A percentile compares a stretch with the other conserved stretches of the same genome.
Conservation (phyloP, 2,113 vertebrate genomes). For the Trematocara stigmaticum region DNA sequence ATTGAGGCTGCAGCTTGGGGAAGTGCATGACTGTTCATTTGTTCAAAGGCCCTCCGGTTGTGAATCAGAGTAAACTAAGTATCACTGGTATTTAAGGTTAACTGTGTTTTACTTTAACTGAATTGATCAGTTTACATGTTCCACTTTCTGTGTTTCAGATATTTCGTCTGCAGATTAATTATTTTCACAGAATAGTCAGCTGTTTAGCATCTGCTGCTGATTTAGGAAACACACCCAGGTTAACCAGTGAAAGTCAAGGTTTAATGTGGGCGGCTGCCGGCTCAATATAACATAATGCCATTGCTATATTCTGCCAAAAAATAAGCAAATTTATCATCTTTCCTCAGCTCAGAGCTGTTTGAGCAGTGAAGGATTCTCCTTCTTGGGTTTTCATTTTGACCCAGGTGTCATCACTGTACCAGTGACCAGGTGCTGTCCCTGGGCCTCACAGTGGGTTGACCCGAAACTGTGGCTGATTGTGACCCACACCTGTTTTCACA, state of each 20-base stretch:
- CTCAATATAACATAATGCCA: not conserved
- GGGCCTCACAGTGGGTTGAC: not conserved
- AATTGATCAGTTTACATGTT: not conserved
- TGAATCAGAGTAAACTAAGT: not conserved
- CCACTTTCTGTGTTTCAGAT: fast-evolving
- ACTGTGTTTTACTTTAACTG: not conserved
- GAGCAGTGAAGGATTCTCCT: not conserved
- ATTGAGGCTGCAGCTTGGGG: not conserved
- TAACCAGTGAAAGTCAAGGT: fast-evolving
- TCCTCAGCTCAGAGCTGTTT: not conserved
- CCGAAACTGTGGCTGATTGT: not conserved
- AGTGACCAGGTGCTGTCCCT: not conserved
- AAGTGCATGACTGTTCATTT: not conserved
- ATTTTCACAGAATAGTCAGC: not conserved
- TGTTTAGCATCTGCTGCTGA: fast-evolving
- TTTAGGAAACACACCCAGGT: not conserved
- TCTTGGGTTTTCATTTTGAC: not conserved
- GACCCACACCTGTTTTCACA: not conserved
- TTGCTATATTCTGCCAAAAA: not conserved
- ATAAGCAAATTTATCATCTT: not conserved
- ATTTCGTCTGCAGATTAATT: not conserved
- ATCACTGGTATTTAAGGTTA: not conserved
- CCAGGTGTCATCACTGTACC: not conserved
- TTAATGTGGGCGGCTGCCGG: not conserved
- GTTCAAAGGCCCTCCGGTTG: fast-evolving